phyloP scores from a whole-genome alignment of 2,888 invertebrate genomes.

The Ichneumon xanthorius region DNA sequence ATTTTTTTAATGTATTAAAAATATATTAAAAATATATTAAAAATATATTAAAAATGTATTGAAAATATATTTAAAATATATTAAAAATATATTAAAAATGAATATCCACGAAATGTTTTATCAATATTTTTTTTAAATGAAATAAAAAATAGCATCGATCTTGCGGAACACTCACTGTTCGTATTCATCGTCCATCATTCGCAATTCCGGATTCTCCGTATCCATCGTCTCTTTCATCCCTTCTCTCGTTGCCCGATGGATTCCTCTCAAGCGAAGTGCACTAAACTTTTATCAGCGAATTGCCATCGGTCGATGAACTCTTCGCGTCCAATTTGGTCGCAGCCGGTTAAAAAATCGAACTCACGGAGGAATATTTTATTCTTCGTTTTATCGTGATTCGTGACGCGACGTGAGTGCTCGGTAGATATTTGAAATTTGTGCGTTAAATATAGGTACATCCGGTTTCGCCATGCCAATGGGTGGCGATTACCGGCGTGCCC shows the following conservation, averaged over 20 bases:
- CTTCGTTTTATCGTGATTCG: background rate
- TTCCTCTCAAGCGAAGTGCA: background rate
- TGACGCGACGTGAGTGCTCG: background rate
- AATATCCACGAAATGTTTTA: background rate
- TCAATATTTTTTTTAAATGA: background rate
- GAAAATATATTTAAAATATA: too few species aligned
- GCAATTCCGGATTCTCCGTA: slow-evolving; percentile 28
- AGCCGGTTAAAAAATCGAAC: background rate
- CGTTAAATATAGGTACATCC: slow-evolving; percentile 24
- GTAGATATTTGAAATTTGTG: background rate
- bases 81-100: background rate
- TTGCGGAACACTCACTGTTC: slow-evolving; percentile 38
- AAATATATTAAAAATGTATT: too few species aligned
- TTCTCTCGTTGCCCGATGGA: background rate
- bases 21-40: too few species aligned
- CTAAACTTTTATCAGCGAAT: slow-evolving; percentile 16
- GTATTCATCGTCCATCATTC: slow-evolving; percentile 50
- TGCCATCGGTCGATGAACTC: background rate
- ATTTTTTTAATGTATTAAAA: too few species aligned
- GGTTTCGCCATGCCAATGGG: background rate
- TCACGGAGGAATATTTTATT: background rate
- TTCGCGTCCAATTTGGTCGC: background rate
- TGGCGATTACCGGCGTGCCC: background rate
- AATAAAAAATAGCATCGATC: background rate
- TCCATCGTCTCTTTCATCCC: background rate